Evolutionary conservation across 1,140 invertebrate species (phyloP).

Genomic region (Linepithema humile): DNA sequence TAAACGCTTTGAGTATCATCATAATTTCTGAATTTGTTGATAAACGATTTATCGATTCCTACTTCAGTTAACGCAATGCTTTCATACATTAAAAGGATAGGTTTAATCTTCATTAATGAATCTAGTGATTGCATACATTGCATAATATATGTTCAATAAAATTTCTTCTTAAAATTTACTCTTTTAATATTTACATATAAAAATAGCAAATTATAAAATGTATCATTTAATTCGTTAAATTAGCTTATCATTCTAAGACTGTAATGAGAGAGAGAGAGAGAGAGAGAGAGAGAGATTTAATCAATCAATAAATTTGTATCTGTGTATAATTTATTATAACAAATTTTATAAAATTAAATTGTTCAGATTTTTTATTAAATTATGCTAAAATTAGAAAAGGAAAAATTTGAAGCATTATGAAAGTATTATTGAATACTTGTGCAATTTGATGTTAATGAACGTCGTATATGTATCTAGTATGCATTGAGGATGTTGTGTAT

Average conservation of each 20-base stretch:
- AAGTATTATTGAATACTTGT: conserved; percentile 9
- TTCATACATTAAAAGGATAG: neutral
- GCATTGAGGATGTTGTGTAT: neutral
- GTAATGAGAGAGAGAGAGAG: neutral
- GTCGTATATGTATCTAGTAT: neutral
- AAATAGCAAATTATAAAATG: neutral
- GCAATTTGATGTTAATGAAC: neutral
- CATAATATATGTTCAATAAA: neutral
- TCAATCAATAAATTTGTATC: neutral
- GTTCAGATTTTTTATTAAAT: neutral
- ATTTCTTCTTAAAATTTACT: neutral
- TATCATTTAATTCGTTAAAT: neutral
- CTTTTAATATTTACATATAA: neutral
- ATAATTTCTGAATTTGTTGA: neutral
- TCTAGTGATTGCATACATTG: neutral
- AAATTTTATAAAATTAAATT: conserved; percentile 6
- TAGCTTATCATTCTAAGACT: neutral
- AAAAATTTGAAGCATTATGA: neutral
- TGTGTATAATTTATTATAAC: neutral
- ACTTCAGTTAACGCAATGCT: neutral
- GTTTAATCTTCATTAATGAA: neutral
- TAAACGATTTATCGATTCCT: neutral
- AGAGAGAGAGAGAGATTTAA: no score
- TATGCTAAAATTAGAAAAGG: neutral
- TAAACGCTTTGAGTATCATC: neutral